Conservation (phyloP, 2,797 vertebrate genomes). For the Ambastaia sidthimunki region DNA sequence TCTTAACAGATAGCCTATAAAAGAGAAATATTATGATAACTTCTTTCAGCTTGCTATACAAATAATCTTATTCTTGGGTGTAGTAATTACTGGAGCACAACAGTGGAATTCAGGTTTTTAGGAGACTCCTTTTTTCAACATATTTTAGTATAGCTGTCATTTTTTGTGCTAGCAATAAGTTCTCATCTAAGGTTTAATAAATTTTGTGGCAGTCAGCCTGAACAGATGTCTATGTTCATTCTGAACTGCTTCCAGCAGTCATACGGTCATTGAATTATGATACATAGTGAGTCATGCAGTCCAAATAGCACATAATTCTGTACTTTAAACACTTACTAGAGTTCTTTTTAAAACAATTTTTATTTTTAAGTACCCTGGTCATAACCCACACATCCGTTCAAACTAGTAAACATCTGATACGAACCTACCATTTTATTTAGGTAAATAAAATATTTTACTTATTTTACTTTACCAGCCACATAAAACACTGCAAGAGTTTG, state of each 20-base stretch:
- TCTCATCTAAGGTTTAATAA: not conserved
- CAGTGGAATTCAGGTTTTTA: not conserved
- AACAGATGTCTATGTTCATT: not conserved
- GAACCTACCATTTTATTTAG: not conserved
- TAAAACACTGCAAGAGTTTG: not conserved
- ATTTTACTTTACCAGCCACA: not conserved
- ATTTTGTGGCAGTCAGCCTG: not conserved
- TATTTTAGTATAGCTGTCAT: not conserved
- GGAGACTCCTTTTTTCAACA: not conserved
- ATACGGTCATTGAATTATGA: not conserved
- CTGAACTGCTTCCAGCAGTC: not conserved
- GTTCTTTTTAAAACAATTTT: not conserved
- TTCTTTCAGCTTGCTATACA: not conserved
- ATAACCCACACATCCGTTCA: slow-evolving; percentile 6
- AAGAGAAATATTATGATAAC: not conserved
- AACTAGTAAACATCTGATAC: not conserved
- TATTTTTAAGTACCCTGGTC: not conserved
- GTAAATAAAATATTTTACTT: too few relatives aligned
- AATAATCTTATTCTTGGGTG: not conserved
- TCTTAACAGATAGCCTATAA: not conserved
- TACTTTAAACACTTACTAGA: slow-evolving; percentile 19
- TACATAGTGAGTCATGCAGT: not conserved
- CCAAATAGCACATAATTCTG: not conserved
- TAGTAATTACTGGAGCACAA: not conserved
- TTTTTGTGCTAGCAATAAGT: not conserved